Evolutionary conservation across 2,113 vertebrate genomes (phyloP).

Genomic region (Paracanthobrama guichenoti): DNA sequence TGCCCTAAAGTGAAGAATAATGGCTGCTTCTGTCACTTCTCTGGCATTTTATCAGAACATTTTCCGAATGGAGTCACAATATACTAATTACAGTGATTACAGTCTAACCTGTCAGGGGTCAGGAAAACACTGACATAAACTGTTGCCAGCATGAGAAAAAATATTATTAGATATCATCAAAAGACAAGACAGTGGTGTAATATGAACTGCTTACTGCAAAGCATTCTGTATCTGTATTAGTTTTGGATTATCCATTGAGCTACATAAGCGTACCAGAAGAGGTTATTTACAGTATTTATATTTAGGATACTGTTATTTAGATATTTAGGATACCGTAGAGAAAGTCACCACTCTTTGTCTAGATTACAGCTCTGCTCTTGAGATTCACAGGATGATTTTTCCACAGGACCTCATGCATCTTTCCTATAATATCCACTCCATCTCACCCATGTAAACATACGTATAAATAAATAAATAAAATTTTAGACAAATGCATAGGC

Average conservation of each 20-base stretch:
- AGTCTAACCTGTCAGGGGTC: background rate
- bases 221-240: background rate
- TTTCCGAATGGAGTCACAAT: background rate
- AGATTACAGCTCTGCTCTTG: background rate
- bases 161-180: background rate
- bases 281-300: background rate
- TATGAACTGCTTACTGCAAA: background rate
- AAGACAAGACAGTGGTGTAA: background rate
- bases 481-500: background rate
- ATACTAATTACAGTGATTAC: background rate
- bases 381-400: background rate
- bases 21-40: background rate
- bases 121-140: background rate
- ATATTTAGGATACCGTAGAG: background rate
- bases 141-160: background rate
- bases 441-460: background rate
- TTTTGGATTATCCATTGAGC: background rate
- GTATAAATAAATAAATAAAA: background rate
- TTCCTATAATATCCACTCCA: background rate
- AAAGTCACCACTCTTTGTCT: background rate
- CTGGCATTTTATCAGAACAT: background rate
- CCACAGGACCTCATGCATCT: background rate
- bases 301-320: background rate
- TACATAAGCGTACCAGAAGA: background rate
- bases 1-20: background rate